Evolutionary conservation across 2,888 invertebrate genomes (phyloP), one percentile per base, ranked within the genome.

Genomic region (Ennomos erosarius): DNA sequence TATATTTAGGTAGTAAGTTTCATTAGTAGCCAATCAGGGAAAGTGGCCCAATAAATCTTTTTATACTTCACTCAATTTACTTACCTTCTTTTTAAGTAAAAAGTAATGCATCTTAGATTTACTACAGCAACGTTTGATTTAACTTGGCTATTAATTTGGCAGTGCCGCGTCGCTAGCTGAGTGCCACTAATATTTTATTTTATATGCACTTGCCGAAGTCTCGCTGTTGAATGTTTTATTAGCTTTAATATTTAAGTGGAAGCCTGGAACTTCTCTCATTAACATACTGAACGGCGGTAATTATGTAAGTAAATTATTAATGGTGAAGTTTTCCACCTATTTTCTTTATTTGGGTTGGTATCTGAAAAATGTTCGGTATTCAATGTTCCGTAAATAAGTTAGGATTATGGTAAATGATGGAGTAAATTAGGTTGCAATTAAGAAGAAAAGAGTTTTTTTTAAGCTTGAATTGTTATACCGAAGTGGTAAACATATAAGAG

Each of bases 121-220:
- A 6, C 12, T 35, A 12, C 10, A 35, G 35, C 16, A 34, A 9
- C 26, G 13, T 37, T 40, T 39, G 48, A 9, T 11, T 10, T 46
- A 46, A 55, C 49, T 50, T 33, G 72, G 74, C 69, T 78, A 81
- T 82, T 82, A 87, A 84, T 87, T 81, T 68, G 69, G 73, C 74
- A 75, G 9, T 42, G 47, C 11, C 38, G 6, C 67, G 78, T 8
- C 10, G 39, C 12, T 81, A 76, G 71, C 44, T 53, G 40, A 63
- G 61, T 70, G 71, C 54, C 56, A 61, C 66, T 72, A 69, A 64
- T 70, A 72, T 66, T 70, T 62, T 73, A 64, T 73, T 78, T 66
- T 73, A 73, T 70, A 73, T 74, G 72, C 72, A 75, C 61, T 73
- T 69, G 68, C 68, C 63, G 59, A 77, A 71, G 64, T 69, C 63